Conservation (phyloP, 2,113 vertebrate genomes). For the Pelodiscus sinensis region DNA sequence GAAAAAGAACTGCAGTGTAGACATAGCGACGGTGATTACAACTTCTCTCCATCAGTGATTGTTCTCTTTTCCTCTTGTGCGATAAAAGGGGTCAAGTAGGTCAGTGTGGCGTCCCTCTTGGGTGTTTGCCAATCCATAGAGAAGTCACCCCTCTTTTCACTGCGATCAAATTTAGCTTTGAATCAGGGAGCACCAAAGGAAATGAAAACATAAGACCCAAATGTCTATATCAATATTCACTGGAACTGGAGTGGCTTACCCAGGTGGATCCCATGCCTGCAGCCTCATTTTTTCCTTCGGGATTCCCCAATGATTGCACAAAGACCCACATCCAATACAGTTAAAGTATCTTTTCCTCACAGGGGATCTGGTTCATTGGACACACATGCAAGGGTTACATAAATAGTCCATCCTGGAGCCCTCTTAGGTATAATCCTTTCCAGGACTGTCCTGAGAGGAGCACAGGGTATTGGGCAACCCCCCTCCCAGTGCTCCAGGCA, state of each 20-base stretch:
- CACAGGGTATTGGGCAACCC: too few species aligned
- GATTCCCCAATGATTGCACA: conserved; percentile 10
- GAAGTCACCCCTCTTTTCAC: background rate
- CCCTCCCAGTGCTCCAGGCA: too few species aligned
- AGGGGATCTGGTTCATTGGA: background rate
- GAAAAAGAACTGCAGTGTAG: too few species aligned
- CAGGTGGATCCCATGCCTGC: background rate
- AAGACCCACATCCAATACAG: background rate
- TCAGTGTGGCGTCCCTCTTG: background rate
- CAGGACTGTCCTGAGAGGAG: too few species aligned
- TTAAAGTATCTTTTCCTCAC: background rate
- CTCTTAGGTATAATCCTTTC: background rate
- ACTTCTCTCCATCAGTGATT: background rate
- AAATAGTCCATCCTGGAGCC: background rate
- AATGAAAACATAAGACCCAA: background rate
- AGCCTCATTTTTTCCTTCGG: conserved; percentile 35
- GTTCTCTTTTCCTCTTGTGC: background rate
- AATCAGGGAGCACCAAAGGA: conserved; percentile 24
- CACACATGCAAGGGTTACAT: background rate
- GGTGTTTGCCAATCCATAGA: fast-evolving
- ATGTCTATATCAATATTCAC: conserved; percentile 11
- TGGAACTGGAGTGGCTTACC: conserved; percentile 40
- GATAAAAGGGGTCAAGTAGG: background rate
- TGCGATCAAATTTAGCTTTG: conserved; percentile 1
- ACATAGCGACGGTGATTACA: background rate